phyloP scores from a whole-genome alignment of 2,797 vertebrate species.

The Hemitrygon akajei region DNA sequence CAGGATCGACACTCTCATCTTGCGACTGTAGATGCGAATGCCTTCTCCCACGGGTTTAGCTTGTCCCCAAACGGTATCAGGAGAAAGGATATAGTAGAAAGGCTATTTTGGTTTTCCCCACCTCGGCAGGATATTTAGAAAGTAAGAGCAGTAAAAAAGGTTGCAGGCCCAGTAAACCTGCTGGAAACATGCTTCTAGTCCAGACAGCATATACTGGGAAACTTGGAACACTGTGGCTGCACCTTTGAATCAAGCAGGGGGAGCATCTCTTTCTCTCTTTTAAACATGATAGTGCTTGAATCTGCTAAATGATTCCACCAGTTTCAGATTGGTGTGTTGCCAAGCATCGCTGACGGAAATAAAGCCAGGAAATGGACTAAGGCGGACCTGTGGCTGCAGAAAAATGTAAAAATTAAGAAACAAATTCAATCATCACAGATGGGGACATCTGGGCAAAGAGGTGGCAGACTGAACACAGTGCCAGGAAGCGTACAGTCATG shows the following conservation, averaged over 20 bases:
- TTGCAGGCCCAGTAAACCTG: too few relatives aligned
- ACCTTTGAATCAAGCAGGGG: background rate
- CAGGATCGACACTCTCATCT: too few relatives aligned
- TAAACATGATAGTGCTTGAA: background rate
- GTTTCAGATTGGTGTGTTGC: background rate
- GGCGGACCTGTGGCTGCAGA: background rate
- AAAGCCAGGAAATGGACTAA: background rate
- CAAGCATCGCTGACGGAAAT: background rate
- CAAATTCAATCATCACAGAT: background rate
- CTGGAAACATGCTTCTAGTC: too few relatives aligned
- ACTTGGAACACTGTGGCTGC: background rate
- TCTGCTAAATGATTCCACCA: background rate
- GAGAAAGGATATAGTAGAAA: background rate
- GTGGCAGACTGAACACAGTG: too few relatives aligned
- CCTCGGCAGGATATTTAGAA: background rate
- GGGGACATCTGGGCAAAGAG: too few relatives aligned
- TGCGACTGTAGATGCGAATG: background rate
- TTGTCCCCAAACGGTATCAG: background rate
- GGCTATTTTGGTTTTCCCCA: background rate
- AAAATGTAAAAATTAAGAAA: background rate
- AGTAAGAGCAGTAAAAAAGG: background rate
- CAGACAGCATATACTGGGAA: background rate
- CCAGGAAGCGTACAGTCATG: too few relatives aligned
- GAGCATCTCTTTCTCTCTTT: background rate
- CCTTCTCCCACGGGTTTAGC: background rate